Evolutionary conservation across 2,888 invertebrate genomes (phyloP).

Genomic region (Clostera curtula): DNA sequence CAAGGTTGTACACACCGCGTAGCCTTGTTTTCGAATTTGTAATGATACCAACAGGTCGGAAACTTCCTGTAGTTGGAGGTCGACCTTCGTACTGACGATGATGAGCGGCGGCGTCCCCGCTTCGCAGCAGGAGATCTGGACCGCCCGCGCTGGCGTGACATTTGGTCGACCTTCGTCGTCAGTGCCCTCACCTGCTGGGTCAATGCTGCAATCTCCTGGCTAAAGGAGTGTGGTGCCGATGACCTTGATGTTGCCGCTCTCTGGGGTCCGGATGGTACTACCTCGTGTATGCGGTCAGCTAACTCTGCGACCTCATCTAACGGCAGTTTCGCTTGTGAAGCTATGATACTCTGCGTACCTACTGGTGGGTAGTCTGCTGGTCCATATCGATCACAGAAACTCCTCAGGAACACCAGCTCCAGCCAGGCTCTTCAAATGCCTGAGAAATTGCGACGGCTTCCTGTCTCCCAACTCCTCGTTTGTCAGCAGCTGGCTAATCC

Average conservation of each 20-base stretch:
- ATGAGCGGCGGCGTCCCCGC: no score
- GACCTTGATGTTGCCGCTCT: background rate
- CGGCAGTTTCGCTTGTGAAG: conserved; percentile 1
- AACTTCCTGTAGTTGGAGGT: background rate
- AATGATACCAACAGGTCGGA: background rate
- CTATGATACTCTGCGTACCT: conserved; percentile 4
- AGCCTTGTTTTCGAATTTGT: background rate
- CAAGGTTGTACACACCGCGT: background rate
- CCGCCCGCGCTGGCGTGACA: no score
- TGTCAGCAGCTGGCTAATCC: conserved; percentile 5
- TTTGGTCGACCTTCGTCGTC: no score
- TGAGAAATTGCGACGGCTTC: conserved; percentile 8
- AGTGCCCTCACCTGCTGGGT: no score
- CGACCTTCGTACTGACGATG: no score
- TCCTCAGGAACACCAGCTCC: conserved; percentile 3
- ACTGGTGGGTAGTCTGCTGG: conserved; percentile 3
- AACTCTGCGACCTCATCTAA: conserved; percentile 3
- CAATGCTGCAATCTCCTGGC: background rate
- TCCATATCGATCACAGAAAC: conserved; percentile 1
- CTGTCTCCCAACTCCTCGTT: conserved; percentile 10
- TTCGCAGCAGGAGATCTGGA: no score
- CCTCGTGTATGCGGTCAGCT: background rate
- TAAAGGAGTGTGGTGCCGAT: background rate
- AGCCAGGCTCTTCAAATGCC: conserved; percentile 6
- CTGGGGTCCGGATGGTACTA: background rate